These are phyloP conservation scores for Lasioglossum albipes DNA, from an alignment of 1,140 invertebrate species.

Conservation along the genomic window DNA sequence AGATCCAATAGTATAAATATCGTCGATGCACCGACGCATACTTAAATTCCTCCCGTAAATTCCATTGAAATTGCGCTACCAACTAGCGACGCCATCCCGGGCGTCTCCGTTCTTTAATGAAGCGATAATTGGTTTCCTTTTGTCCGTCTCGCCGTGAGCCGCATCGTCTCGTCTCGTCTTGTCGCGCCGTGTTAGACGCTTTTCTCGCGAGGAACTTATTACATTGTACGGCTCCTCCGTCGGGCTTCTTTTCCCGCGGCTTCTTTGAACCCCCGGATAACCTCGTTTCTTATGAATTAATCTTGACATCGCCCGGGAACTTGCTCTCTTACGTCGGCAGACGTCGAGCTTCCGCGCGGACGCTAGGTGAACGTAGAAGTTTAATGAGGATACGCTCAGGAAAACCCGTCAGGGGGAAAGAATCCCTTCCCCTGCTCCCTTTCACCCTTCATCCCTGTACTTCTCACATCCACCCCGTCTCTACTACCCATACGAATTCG, in stretches of 20 bases:
- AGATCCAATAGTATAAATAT: too few relatives aligned
- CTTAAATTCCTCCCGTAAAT: too few relatives aligned
- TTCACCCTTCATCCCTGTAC: not conserved
- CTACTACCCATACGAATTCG: slow-evolving; percentile 7
- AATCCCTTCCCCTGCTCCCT: not conserved
- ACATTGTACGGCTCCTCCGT: slow-evolving; percentile 14
- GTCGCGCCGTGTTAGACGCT: slow-evolving; percentile 16
- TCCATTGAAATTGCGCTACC: too few relatives aligned
- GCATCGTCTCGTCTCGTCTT: not conserved
- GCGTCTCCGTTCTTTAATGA: slow-evolving; percentile 5
- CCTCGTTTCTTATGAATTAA: slow-evolving; percentile 27
- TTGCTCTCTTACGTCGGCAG: not conserved
- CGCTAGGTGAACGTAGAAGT: not conserved
- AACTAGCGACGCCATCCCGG: too few relatives aligned
- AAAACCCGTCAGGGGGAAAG: not conserved
- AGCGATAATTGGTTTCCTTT: slow-evolving; percentile 18
- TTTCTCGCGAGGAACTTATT: slow-evolving; percentile 2
- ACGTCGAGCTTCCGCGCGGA: slow-evolving; percentile 11
- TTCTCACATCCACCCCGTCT: slow-evolving; percentile 15
- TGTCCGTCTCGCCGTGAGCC: not conserved
- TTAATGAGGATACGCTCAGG: slow-evolving; percentile 18
- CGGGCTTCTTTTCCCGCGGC: slow-evolving; percentile 25
- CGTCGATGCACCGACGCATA: too few relatives aligned
- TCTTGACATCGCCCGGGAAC: slow-evolving; percentile 4
- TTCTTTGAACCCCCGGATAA: slow-evolving; percentile 24